Evolutionary conservation across 2,113 vertebrate species (phyloP).

Genomic region (Steatornis caripensis): DNA sequence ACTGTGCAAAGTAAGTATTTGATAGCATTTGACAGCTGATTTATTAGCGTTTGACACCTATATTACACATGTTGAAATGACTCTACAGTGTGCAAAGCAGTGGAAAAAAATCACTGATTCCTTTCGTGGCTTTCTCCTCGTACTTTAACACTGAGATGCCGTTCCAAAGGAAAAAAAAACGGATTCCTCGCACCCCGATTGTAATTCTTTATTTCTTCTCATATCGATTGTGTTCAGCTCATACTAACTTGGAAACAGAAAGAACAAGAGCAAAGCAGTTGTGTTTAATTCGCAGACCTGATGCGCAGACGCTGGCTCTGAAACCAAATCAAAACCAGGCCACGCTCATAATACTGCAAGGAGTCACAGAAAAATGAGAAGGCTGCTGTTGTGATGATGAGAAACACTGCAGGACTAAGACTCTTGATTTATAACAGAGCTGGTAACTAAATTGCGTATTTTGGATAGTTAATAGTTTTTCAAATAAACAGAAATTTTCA

Average conservation of each 20-base stretch:
- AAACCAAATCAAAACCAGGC: not conserved
- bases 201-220: not conserved
- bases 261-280: not conserved
- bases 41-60: conserved; percentile 37
- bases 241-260: not conserved
- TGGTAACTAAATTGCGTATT: not conserved
- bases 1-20: conserved; percentile 21
- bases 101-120: conserved; percentile 11
- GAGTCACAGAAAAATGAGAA: not conserved
- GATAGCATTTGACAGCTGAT: conserved; percentile 50
- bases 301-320: not conserved
- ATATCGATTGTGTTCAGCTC: not conserved
- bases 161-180: not conserved
- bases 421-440: not conserved
- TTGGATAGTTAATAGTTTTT: not conserved
- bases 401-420: not conserved
- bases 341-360: not conserved
- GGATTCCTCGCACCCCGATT: not conserved
- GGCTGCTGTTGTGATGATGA: not conserved
- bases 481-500: not conserved
- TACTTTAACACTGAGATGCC: not conserved
- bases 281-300: not conserved
- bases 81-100: conserved; percentile 15
- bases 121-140: not conserved
- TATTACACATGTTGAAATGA: conserved; percentile 22